A percentile compares a stretch with the other conserved stretches of the same genome.
phyloP scores from a whole-genome alignment of 2,797 vertebrate genomes.

The Sebastes vulpes region DNA sequence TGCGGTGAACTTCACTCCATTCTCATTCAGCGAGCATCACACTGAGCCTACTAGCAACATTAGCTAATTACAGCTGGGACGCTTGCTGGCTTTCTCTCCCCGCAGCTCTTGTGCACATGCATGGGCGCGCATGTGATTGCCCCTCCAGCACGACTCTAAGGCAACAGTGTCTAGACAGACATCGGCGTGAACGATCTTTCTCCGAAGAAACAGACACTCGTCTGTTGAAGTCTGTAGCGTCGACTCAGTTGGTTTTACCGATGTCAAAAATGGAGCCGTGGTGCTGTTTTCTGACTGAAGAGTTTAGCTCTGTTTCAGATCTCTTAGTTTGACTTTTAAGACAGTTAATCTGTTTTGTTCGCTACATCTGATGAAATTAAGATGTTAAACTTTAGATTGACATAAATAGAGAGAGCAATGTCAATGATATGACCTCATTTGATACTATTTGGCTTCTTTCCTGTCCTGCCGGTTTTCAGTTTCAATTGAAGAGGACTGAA shows the following conservation, averaged over 20 bases:
- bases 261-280: neutral
- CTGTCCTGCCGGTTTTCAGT: slow-evolving; percentile 1
- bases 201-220: slow-evolving; percentile 31
- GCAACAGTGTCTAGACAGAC: slow-evolving; percentile 65
- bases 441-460: neutral
- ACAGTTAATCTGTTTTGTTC: neutral
- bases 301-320: neutral
- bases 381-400: neutral
- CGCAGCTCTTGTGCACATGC: slow-evolving; percentile 27
- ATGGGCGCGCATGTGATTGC: neutral
- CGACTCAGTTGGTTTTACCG: neutral
- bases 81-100: slow-evolving; percentile 31
- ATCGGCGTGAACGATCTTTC: neutral
- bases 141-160: slow-evolving; percentile 35
- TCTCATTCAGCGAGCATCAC: slow-evolving; percentile 51
- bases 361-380: neutral
- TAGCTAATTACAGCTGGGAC: slow-evolving; percentile 70
- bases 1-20: slow-evolving; percentile 49
- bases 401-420: neutral
- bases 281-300: neutral
- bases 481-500: slow-evolving; percentile 5
- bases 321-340: neutral
- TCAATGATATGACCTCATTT: neutral
- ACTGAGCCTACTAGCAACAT: slow-evolving; percentile 36
- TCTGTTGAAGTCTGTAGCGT: slow-evolving; percentile 1